Percentiles rank a stretch among this genome's conserved stretches.
phyloP scores from a whole-genome alignment of 2,888 invertebrate genomes.

The Ctenicera cuprea region DNA sequence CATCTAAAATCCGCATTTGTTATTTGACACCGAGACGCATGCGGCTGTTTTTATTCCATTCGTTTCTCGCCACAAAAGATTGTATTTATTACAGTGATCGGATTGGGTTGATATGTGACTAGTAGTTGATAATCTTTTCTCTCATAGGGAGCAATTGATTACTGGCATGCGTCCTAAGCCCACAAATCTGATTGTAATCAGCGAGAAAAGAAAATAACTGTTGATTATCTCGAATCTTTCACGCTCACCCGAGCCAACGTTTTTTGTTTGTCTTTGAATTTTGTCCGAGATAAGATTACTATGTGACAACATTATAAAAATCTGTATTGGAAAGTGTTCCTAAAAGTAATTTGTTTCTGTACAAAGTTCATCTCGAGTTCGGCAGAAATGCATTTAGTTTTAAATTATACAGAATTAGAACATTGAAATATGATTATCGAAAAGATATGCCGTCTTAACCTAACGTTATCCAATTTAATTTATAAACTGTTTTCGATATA shows the following conservation, averaged over 20 bases:
- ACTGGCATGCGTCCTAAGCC: slow-evolving; percentile 58
- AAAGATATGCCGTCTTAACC: too few species aligned
- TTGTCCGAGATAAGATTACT: slow-evolving; percentile 19
- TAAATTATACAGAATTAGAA: too few species aligned
- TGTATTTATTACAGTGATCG: slow-evolving; percentile 65
- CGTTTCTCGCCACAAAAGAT: slow-evolving; percentile 68
- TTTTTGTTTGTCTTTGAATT: slow-evolving; percentile 42
- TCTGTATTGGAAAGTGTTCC: background rate
- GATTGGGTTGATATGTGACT: slow-evolving; percentile 65
- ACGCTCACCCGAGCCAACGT: slow-evolving; percentile 45
- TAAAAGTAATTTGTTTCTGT: background rate
- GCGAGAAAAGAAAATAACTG: slow-evolving; percentile 55
- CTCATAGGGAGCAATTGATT: slow-evolving; percentile 61
- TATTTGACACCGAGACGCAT: slow-evolving; percentile 69
- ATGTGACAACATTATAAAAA: slow-evolving; percentile 3
- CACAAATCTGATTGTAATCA: slow-evolving; percentile 61
- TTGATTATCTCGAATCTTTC: slow-evolving; percentile 53
- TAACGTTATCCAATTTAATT: too few species aligned
- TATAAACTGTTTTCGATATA: too few species aligned
- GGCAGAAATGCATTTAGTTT: too few species aligned
- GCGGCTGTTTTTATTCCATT: slow-evolving; percentile 71
- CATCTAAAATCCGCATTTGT: slow-evolving; percentile 61
- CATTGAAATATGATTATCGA: too few species aligned
- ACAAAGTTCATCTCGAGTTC: too few species aligned
- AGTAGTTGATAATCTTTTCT: slow-evolving; percentile 59